These are phyloP conservation scores for Drosophila kokeensis DNA, from an alignment of 2,888 invertebrate species.

Conservation along the genomic window DNA sequence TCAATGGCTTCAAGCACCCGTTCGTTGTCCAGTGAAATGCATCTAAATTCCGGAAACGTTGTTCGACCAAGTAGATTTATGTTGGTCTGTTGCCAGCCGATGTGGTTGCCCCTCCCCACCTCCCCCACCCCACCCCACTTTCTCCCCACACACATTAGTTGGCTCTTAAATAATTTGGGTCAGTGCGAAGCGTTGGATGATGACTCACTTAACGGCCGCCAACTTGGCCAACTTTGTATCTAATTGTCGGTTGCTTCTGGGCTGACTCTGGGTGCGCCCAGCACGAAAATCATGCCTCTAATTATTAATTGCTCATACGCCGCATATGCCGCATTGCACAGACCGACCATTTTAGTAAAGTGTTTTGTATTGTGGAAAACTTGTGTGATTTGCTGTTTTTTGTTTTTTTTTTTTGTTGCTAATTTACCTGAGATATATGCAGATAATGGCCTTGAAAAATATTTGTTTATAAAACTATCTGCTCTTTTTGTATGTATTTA, in stretches of 20 bases:
- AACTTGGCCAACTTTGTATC: slow-evolving; percentile 56
- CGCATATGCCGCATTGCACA: slow-evolving; percentile 52
- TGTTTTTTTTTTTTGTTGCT: too few relatives aligned
- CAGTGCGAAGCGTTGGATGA: slow-evolving; percentile 48
- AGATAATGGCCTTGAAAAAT: not conserved
- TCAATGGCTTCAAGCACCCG: slow-evolving; percentile 27
- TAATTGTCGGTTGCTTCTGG: slow-evolving; percentile 51
- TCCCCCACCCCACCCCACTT: not conserved
- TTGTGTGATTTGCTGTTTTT: not conserved
- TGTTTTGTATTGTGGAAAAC: slow-evolving; percentile 6
- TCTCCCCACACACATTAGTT: not conserved
- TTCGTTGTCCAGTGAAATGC: slow-evolving; percentile 58
- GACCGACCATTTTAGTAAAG: slow-evolving; percentile 42
- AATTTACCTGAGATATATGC: not conserved
- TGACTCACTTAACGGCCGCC: slow-evolving; percentile 58
- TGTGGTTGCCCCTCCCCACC: not conserved
- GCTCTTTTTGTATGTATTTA: not conserved
- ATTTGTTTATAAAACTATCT: not conserved
- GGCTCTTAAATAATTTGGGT: slow-evolving; percentile 56
- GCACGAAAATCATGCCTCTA: slow-evolving; percentile 38
- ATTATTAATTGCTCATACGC: slow-evolving; percentile 63
- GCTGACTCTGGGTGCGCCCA: slow-evolving; percentile 52
- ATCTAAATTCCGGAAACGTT: slow-evolving; percentile 72
- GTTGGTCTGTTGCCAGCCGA: slow-evolving; percentile 13
- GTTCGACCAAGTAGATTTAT: slow-evolving; percentile 58